A percentile compares a stretch with the other conserved stretches of the same genome.
Evolutionary conservation across 2,888 invertebrate genomes (phyloP).

Genomic region (Pammene aurita): DNA sequence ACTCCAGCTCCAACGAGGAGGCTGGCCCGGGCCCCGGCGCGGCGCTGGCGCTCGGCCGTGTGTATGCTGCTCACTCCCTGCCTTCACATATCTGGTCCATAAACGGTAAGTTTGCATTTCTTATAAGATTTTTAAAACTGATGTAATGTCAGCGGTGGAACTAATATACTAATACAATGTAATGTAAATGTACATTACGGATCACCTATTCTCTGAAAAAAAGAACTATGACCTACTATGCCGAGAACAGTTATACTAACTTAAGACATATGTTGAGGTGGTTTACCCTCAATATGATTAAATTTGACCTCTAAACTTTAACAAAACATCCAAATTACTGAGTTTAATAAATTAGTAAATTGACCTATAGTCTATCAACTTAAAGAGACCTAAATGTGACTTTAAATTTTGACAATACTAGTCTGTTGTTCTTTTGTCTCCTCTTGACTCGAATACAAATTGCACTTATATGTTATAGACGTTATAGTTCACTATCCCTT

Average conservation of each 20-base stretch:
- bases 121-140: neutral
- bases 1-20: constrained; percentile 87
- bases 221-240: too few relatives aligned
- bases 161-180: too few relatives aligned
- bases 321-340: neutral
- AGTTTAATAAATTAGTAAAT: constrained; percentile 1
- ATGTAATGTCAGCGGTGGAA: too few relatives aligned
- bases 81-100: constrained; percentile 96
- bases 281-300: too few relatives aligned
- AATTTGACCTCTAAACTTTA: neutral
- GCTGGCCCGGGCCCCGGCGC: constrained; percentile 72
- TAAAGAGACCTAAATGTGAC: neutral
- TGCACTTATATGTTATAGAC: neutral
- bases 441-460: constrained; percentile 8
- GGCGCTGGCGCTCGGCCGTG: constrained; percentile 87
- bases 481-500: too few relatives aligned
- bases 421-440: constrained; percentile 16
- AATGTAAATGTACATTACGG: too few relatives aligned
- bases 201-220: too few relatives aligned
- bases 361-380: neutral
- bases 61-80: constrained; percentile 94
- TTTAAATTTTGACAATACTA: neutral
- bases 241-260: too few relatives aligned
- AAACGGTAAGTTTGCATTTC: constrained; percentile 86
- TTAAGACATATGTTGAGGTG: too few relatives aligned